Conservation (phyloP, 2,888 invertebrate genomes). For the Belgica antarctica region DNA sequence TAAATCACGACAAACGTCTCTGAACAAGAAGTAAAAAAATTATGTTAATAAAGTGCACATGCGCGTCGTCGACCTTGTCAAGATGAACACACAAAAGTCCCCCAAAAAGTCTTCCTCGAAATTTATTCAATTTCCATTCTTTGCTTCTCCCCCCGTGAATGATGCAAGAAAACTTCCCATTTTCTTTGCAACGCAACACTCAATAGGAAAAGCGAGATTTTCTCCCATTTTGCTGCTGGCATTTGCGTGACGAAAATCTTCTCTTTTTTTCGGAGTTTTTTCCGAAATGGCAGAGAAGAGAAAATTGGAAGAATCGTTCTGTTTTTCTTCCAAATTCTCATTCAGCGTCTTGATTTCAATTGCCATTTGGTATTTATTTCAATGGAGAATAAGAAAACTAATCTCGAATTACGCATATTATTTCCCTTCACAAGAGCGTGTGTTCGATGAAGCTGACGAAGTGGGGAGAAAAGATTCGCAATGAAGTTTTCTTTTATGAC, state of each 20-base stretch:
- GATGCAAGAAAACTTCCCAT: slow-evolving; percentile 17
- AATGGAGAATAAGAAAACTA: slow-evolving; percentile 11
- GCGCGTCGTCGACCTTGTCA: not conserved
- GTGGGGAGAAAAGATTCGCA: not conserved
- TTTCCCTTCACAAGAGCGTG: no score
- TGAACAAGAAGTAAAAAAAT: not conserved
- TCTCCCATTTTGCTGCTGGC: slow-evolving; percentile 38
- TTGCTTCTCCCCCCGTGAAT: not conserved
- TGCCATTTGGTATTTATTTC: slow-evolving; percentile 4
- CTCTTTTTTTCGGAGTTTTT: not conserved
- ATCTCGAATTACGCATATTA: slow-evolving; percentile 31
- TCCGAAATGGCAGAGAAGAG: not conserved
- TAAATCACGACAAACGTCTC: slow-evolving; percentile 5
- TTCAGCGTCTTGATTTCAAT: slow-evolving; percentile 12
- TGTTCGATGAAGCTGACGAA: slow-evolving; percentile 11
- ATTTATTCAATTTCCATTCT: slow-evolving; percentile 9
- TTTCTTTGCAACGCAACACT: not conserved
- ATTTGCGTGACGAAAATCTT: slow-evolving; percentile 15
- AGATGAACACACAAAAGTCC: not conserved
- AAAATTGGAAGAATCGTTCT: slow-evolving; percentile 11
- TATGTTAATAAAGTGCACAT: slow-evolving; percentile 17
- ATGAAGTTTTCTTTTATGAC: not conserved
- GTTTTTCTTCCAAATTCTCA: slow-evolving; percentile 5
- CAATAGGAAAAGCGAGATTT: slow-evolving; percentile 19
- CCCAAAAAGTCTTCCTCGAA: not conserved